Evolutionary conservation across 2,113 vertebrate species (phyloP).

Genomic region (Passerina amoena): DNA sequence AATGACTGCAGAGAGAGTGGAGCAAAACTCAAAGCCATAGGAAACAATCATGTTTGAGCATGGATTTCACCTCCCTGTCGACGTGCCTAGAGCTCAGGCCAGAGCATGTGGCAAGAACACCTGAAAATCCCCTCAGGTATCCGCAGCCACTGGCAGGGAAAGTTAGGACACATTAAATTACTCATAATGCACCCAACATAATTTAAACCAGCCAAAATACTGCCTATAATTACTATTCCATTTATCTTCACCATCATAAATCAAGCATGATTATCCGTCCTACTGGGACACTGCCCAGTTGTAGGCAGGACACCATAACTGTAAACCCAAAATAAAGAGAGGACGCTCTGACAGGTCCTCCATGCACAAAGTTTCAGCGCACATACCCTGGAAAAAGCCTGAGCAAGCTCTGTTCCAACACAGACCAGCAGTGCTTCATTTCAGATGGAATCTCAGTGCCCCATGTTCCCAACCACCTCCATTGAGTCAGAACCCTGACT

Average conservation of each 20-base stretch:
- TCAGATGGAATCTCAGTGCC: neutral
- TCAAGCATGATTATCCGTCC: neutral
- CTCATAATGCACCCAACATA: neutral
- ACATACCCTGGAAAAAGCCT: neutral
- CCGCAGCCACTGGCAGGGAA: neutral
- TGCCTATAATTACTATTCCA: neutral
- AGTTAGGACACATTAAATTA: rapidly evolving
- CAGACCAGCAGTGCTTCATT: too few relatives aligned
- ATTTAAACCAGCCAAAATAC: neutral
- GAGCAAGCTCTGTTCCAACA: neutral
- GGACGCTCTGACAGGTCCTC: neutral
- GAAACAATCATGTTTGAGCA: rapidly evolving
- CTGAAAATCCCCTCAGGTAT: neutral
- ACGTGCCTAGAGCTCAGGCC: neutral
- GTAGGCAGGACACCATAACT: neutral
- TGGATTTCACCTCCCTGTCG: neutral
- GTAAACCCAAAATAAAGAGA: neutral
- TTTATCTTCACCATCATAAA: neutral
- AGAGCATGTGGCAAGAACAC: rapidly evolving
- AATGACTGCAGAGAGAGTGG: neutral
- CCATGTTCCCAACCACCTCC: rapidly evolving
- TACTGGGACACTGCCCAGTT: neutral
- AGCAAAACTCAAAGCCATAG: neutral
- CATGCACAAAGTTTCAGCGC: neutral
- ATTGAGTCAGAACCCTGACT: neutral